Conservation (phyloP, 1,140 invertebrate genomes). For the Drosophila navojoa region DNA sequence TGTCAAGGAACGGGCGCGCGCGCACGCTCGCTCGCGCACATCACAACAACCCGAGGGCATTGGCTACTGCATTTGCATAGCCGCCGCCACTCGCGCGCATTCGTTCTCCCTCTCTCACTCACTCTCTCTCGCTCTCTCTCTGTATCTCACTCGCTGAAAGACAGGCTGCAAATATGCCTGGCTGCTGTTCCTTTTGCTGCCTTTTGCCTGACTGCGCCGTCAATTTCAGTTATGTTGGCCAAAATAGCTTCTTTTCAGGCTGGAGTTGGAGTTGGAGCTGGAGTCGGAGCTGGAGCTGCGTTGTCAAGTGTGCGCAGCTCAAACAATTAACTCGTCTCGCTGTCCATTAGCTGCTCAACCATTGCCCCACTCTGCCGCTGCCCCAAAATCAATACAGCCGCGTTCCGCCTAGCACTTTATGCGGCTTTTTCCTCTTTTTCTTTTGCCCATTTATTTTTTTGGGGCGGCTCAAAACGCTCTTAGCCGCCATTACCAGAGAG, state of each 20-base stretch:
- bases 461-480: constrained; percentile 23
- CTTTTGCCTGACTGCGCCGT: constrained; percentile 39
- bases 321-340: constrained; percentile 78
- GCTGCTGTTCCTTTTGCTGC: constrained; percentile 9
- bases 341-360: constrained; percentile 59
- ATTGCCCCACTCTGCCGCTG: neutral
- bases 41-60: constrained; percentile 83
- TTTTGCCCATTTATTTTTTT: constrained; percentile 5
- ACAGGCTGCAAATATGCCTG: constrained; percentile 11
- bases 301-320: constrained; percentile 57
- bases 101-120: neutral
- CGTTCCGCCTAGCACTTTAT: constrained; percentile 51
- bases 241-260: constrained; percentile 51
- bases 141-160: constrained; percentile 6
- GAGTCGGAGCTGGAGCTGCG: constrained; percentile 12
- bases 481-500: constrained; percentile 34
- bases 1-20: constrained; percentile 28
- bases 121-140: neutral
- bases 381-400: constrained; percentile 30
- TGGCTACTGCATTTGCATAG: constrained; percentile 83
- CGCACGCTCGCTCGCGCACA: constrained; percentile 64
- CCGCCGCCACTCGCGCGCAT: constrained; percentile 53
- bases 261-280: constrained; percentile 15
- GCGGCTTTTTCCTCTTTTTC: constrained; percentile 10
- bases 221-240: constrained; percentile 60